phyloP scores from a whole-genome alignment of 2,113 vertebrate species.

The Lontra canadensis region DNA sequence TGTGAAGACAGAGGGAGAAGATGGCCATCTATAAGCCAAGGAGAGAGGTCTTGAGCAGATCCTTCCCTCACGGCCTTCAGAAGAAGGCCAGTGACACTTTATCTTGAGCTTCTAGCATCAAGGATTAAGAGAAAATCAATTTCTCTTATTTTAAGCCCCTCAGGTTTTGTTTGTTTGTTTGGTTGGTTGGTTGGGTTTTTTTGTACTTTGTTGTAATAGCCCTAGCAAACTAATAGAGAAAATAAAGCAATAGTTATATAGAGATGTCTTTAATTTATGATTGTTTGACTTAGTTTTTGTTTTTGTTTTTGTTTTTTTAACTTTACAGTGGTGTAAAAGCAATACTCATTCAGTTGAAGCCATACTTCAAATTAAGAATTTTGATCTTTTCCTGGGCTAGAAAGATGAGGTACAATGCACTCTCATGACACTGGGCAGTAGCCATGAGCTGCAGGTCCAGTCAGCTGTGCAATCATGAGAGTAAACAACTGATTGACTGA shows the following conservation, averaged over 20 bases:
- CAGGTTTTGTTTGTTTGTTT: background rate
- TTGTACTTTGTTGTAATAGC: background rate
- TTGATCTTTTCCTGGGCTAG: background rate
- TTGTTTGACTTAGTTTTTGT: background rate
- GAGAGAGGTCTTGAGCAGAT: background rate
- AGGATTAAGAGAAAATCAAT: background rate
- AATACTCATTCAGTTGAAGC: background rate
- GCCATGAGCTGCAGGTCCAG: background rate
- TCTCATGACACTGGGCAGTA: background rate
- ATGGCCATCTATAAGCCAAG: background rate
- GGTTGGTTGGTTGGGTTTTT: background rate
- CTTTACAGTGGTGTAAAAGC: background rate
- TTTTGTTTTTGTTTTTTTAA: background rate
- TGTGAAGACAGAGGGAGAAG: background rate
- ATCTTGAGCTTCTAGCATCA: background rate
- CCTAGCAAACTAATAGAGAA: background rate
- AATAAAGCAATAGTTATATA: background rate
- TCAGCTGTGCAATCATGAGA: background rate
- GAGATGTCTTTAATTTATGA: background rate
- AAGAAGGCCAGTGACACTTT: background rate
- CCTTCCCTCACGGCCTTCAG: fast-evolving
- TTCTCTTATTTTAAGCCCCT: background rate
- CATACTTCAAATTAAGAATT: background rate
- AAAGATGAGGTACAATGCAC: background rate
- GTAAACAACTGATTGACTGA: background rate